Evolutionary conservation across 2,113 vertebrate genomes (phyloP), one percentile per base, ranked within the genome.

Genomic region (Fregata magnificens): DNA sequence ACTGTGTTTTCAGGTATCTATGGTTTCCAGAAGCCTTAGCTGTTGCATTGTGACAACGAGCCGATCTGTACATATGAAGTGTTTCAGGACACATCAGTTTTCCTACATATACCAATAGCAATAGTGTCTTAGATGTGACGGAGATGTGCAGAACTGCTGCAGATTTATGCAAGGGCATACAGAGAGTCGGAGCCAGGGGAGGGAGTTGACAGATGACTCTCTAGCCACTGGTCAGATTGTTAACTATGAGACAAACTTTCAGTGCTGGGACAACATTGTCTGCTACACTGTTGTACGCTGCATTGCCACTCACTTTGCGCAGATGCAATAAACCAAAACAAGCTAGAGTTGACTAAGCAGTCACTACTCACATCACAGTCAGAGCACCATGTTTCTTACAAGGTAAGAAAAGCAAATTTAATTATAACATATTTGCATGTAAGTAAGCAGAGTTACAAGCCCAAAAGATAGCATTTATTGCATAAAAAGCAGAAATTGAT

Each of bases 71-170:
- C 15, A 12, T 11, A 18, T 1, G 4, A 55, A 65, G n/a, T 3
- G 38, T 25, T 67, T 15, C 89, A 36, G 32, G 78, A 69, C 73
- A 40, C 63, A 19, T 18, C 32, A 22, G 17, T 22, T 91, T 42
- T 82, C 17, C 31, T 49, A 24, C 17, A 1, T 5, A 11, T 7
- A 12, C 20, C 61, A 36, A 9, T 0, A 59, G 55, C 25, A 47
- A 15, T 5, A 67, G 13, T 1, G 9, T 3, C 28, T 63, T 16
- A 36, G 56, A 36, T 4, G 18, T 4, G n/a, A 17, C 4, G 5
- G 69, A 82, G 56, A 24, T 50, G 63, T 45, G 36, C 36, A 5
- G 21, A 67, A 16, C 12, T 28, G 36, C 62, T 4, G 6, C 11
- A 34, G 50, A 42, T 62, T 73, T 62, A 53, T 24, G 14, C 1